Conservation (phyloP, 2,113 vertebrate genomes). For the Notiomystis cincta region DNA sequence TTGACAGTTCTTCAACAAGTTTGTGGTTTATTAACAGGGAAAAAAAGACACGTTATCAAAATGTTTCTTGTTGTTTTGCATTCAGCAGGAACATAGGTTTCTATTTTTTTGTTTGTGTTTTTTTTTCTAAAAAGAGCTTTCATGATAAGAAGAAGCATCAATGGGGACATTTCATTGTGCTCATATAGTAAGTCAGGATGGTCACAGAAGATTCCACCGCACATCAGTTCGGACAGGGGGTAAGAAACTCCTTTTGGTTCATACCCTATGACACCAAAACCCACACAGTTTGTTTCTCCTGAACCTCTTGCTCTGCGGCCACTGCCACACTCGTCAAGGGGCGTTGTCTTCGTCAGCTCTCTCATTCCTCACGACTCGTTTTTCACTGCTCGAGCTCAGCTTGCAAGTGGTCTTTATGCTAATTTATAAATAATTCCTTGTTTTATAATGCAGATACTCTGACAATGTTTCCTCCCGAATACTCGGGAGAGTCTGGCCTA, state of each 20-base stretch:
- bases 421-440: slow-evolving; percentile 52
- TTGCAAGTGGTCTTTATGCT: slow-evolving; percentile 58
- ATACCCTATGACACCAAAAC: slow-evolving; percentile 18
- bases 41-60: slow-evolving; percentile 78
- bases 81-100: slow-evolving; percentile 69
- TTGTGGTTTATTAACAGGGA: slow-evolving; percentile 72
- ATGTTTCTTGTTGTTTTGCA: slow-evolving; percentile 75
- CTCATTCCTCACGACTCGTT: slow-evolving; percentile 49
- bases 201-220: slow-evolving; percentile 54
- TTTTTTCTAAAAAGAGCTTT: slow-evolving; percentile 80
- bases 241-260: slow-evolving; percentile 72
- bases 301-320: slow-evolving; percentile 11
- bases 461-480: slow-evolving; percentile 87
- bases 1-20: slow-evolving; percentile 62
- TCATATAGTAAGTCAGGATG: slow-evolving; percentile 77
- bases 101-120: slow-evolving; percentile 63
- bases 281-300: slow-evolving; percentile 37
- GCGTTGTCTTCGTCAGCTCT: slow-evolving; percentile 36
- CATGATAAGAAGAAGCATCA: slow-evolving; percentile 77
- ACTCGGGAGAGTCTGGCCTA: slow-evolving; percentile 77
- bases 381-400: slow-evolving; percentile 32
- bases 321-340: not conserved
- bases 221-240: slow-evolving; percentile 4
- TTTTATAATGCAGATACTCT: slow-evolving; percentile 92
- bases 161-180: slow-evolving; percentile 82